Conservation (phyloP, 2,113 vertebrate species). For the Carollia perspicillata region DNA sequence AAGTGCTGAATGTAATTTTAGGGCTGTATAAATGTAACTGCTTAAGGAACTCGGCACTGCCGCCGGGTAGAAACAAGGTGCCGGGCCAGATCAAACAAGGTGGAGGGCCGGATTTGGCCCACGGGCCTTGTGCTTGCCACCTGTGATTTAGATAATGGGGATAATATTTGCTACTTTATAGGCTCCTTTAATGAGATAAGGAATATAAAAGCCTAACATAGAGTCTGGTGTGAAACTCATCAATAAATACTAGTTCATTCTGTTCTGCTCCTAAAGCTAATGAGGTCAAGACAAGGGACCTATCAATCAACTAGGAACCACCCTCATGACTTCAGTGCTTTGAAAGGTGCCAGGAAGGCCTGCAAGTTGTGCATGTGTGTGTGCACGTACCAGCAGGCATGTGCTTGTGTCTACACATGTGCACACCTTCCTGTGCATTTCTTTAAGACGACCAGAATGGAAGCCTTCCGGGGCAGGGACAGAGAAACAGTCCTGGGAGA, state of each 20-base stretch:
- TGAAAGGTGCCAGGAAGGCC: background rate
- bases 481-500: background rate
- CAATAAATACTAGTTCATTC: background rate
- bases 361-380: accelerated
- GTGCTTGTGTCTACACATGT: background rate
- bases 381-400: too few species aligned
- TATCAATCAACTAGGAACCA: background rate
- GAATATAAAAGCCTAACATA: background rate
- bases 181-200: background rate
- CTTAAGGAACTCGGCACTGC: too few species aligned
- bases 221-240: background rate
- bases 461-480: background rate
- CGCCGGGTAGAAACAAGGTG: too few species aligned
- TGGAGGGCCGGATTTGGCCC: too few species aligned
- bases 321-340: background rate
- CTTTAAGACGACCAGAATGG: background rate
- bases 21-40: too few species aligned
- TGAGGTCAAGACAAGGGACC: background rate
- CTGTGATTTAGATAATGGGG: background rate
- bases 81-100: too few species aligned
- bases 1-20: too few species aligned
- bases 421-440: background rate
- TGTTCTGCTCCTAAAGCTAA: background rate
- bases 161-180: background rate
- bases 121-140: too few species aligned